Evolutionary conservation across 2,113 vertebrate genomes (phyloP), one percentile per base, ranked within the genome.

Genomic region (Actenoides hombroni): DNA sequence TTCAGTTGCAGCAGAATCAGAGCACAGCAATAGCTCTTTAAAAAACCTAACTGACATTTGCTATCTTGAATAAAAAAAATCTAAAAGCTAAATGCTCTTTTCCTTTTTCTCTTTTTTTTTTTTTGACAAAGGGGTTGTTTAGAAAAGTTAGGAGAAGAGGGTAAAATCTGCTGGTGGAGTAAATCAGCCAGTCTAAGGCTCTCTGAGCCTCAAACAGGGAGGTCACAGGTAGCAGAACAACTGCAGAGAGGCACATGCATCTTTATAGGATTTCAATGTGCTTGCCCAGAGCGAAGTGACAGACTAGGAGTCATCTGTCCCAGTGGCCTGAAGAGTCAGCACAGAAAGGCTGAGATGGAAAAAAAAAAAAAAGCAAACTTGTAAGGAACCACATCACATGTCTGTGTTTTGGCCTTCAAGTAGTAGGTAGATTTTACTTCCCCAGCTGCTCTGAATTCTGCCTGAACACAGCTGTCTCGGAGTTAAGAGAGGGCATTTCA

Each of bases 231-330:
- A 88, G 40, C 61, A 77, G 64, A 61, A 65, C 16, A 48, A 61
- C 19, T 61, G 59, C 18, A n/a, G 31, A 86, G 44, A 19, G 37
- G 49, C 49, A 53, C 16, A 3, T 15, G 4, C 4, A 3, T 33
- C 61, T 40, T 40, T 20, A 25, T 20, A 54, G 44, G 42, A 64
- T 29, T 35, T 44, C 0, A 0, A 5, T 33, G 13, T 85, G 40
- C 49, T 83, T 85, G 44, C 23, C 48, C 23, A 17, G 49, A 33
- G 33, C 12, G 6, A 13, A 42, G 51, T 59, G 56, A 73, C 49
- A 40, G 33, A 70, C 26, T 5, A 26, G 42, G 49, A 53, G 28
- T 46, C 29, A 39, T 37, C 60, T 54, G 59, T 67, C 39, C 29
- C 33, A 18, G 1, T 14, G 42, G 6, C 42, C 71, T 90, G 79